A percentile compares a stretch with the other conserved stretches of the same genome.
phyloP scores from a whole-genome alignment of 2,113 vertebrate genomes.

The Struthidea cinerea region DNA sequence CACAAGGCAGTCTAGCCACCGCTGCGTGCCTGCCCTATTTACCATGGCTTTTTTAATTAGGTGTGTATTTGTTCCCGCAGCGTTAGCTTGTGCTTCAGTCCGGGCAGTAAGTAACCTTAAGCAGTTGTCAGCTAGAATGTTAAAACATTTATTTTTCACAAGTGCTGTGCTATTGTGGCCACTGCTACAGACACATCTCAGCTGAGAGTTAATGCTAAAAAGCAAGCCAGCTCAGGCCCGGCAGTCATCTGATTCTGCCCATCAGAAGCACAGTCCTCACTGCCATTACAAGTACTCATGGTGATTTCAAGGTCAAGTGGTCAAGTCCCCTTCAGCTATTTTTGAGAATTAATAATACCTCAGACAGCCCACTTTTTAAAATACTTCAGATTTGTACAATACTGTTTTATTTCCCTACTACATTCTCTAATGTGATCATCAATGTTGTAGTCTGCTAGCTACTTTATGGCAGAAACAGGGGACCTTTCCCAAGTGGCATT shows the following conservation, averaged over 20 bases:
- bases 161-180: background rate
- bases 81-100: background rate
- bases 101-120: slow-evolving; percentile 2
- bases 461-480: background rate
- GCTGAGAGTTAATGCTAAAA: background rate
- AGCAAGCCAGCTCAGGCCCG: background rate
- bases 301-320: background rate
- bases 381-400: background rate
- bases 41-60: background rate
- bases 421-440: background rate
- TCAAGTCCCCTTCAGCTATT: background rate
- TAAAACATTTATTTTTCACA: slow-evolving; percentile 7
- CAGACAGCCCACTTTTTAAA: background rate
- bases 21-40: background rate
- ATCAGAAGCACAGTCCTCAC: background rate
- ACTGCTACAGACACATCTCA: background rate
- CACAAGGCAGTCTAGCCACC: background rate
- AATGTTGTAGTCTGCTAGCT: background rate
- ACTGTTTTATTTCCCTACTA: background rate
- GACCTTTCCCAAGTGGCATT: background rate
- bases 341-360: background rate
- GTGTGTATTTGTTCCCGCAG: slow-evolving; percentile 21
- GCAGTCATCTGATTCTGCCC: background rate
- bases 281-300: background rate
- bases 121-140: background rate